phyloP scores from a whole-genome alignment of 2,797 vertebrate genomes.

The Myotis pilosus region DNA sequence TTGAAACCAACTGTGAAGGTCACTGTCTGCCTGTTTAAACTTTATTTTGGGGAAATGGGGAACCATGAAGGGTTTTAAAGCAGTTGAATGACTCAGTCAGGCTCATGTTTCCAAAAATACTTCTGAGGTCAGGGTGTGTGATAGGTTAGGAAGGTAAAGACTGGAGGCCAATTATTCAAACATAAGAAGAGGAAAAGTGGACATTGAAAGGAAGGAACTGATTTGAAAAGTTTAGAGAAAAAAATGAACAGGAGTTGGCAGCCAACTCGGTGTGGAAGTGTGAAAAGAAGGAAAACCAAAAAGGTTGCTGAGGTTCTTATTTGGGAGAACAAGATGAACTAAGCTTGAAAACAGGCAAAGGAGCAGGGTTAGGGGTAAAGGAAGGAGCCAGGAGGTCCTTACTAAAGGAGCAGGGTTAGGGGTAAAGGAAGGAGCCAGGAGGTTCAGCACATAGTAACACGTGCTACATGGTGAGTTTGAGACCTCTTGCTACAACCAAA shows the following conservation, averaged over 20 bases:
- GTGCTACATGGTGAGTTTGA: background rate
- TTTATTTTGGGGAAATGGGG: background rate
- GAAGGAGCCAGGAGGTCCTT: accelerated
- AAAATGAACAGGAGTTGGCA: background rate
- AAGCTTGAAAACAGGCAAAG: background rate
- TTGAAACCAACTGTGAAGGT: background rate
- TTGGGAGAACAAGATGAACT: background rate
- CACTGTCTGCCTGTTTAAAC: background rate
- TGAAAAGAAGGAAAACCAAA: background rate
- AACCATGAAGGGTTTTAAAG: slow-evolving; percentile 26
- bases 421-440: accelerated
- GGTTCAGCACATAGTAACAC: too few relatives aligned
- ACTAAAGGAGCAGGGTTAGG: background rate
- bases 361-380: background rate
- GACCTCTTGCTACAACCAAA: background rate
- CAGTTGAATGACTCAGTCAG: slow-evolving; percentile 13
- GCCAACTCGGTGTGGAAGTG: background rate
- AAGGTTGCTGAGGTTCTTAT: background rate
- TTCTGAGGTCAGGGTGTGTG: slow-evolving; percentile 10
- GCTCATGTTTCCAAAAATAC: slow-evolving; percentile 52
- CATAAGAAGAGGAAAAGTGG: background rate
- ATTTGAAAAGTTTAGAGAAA: slow-evolving; percentile 23
- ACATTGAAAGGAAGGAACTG: background rate
- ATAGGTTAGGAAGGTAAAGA: background rate
- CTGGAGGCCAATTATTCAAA: slow-evolving; percentile 4